Percentiles rank a stretch among this genome's conserved stretches.
Evolutionary conservation across 2,888 invertebrate species (phyloP).

Genomic region (Stictocephala bisonia): DNA sequence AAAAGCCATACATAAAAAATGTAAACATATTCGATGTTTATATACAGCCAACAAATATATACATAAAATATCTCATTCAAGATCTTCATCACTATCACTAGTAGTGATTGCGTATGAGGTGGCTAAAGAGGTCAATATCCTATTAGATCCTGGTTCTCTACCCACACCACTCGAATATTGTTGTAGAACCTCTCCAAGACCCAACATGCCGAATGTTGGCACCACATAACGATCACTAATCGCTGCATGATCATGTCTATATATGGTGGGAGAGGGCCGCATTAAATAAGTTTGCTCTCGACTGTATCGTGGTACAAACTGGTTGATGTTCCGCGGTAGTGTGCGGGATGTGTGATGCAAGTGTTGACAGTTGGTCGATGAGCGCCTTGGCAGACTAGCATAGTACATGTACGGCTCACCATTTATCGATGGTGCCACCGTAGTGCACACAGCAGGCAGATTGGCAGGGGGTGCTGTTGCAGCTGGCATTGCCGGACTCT

Average conservation of each 20-base stretch:
- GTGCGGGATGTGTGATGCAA: constrained; percentile 38
- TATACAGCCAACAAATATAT: too few relatives aligned
- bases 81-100: constrained; percentile 63
- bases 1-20: background rate
- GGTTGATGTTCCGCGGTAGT: constrained; percentile 40
- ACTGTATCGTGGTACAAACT: constrained; percentile 17
- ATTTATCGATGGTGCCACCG: constrained; percentile 48
- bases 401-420: constrained; percentile 49
- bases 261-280: background rate
- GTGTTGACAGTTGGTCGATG: constrained; percentile 11
- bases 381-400: constrained; percentile 46
- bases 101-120: constrained; percentile 49
- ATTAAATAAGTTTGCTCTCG: constrained; percentile 44
- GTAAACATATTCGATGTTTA: background rate
- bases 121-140: constrained; percentile 37
- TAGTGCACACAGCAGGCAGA: constrained; percentile 23
- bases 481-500: constrained; percentile 5
- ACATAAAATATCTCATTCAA: constrained; percentile 51
- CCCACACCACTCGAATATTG: constrained; percentile 35
- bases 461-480: background rate
- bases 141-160: constrained; percentile 19
- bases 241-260: background rate
- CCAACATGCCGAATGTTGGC: constrained; percentile 46
- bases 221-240: constrained; percentile 38
- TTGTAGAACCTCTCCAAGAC: constrained; percentile 48